Percentiles rank a stretch among this genome's conserved stretches.
These are phyloP conservation scores for Xanthorhoe designata DNA, from an alignment of 2,888 invertebrate genomes.

Conservation along the genomic window DNA sequence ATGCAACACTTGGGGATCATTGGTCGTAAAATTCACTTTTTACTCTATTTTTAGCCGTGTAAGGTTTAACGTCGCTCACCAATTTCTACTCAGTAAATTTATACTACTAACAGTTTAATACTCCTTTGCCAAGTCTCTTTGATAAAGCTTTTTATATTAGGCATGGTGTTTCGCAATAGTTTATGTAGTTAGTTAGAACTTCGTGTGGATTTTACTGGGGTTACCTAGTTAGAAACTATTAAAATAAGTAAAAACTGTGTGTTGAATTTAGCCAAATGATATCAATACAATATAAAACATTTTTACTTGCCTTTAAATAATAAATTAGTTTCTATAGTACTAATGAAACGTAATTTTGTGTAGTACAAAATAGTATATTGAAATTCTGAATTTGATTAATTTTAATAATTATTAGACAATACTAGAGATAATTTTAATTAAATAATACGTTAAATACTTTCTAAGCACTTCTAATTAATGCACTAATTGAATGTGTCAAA, in stretches of 20 bases:
- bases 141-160: conserved; percentile 18
- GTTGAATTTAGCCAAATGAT: background rate
- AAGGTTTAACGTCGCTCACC: conserved; percentile 21
- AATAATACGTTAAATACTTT: background rate
- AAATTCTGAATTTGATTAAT: conserved; percentile 2
- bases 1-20: conserved; percentile 21
- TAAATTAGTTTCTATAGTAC: background rate
- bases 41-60: conserved; percentile 23
- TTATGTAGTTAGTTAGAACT: background rate
- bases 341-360: background rate
- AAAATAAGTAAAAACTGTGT: background rate
- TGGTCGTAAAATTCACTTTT: conserved; percentile 17
- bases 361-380: conserved; percentile 18
- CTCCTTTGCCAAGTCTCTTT: conserved; percentile 29
- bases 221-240: too few species aligned
- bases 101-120: conserved; percentile 14
- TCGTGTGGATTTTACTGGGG: too few species aligned
- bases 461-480: conserved; percentile 9
- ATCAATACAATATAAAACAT: background rate
- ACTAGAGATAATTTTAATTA: conserved; percentile 2
- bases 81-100: conserved; percentile 10
- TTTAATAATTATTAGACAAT: conserved; percentile 13
- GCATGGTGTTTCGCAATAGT: conserved; percentile 8
- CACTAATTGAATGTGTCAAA: conserved; percentile 13
- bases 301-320: background rate